phyloP scores from a whole-genome alignment of 2,888 invertebrate species.

The Pyrochroa serraticornis region DNA sequence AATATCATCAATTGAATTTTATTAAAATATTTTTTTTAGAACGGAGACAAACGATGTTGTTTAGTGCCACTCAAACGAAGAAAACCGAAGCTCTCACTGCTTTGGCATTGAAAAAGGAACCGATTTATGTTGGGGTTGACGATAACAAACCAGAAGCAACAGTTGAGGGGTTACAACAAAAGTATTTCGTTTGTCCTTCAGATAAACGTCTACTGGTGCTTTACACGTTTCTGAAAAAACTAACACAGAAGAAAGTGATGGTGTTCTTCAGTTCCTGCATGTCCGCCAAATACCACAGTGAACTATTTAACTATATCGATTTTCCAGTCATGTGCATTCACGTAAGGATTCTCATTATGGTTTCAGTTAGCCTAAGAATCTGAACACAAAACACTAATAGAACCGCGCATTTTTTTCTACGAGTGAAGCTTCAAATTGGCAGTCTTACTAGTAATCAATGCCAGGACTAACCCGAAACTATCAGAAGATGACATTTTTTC shows the following conservation, averaged over 20 bases:
- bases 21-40: slow-evolving; percentile 94
- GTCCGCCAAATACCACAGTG: slow-evolving; percentile 95
- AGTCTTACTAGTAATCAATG: no score
- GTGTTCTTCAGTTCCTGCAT: slow-evolving; percentile 98
- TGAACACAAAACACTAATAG: no score
- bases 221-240: slow-evolving; percentile 98
- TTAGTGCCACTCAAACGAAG: slow-evolving; percentile 94
- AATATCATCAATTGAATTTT: slow-evolving; percentile 62
- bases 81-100: slow-evolving; percentile 89
- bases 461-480: no score
- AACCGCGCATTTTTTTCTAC: no score
- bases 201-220: slow-evolving; percentile 93
- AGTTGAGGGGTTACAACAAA: slow-evolving; percentile 83
- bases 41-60: slow-evolving; percentile 93
- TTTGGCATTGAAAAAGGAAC: slow-evolving; percentile 91
- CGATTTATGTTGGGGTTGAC: slow-evolving; percentile 93
- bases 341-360: slow-evolving; percentile 74
- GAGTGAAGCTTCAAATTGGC: no score
- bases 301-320: slow-evolving; percentile 96
- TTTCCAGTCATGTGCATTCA: slow-evolving; percentile 95
- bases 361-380: no score
- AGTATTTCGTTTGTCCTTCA: slow-evolving; percentile 93
- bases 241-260: slow-evolving; percentile 93
- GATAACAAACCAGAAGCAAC: slow-evolving; percentile 84
- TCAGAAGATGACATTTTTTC: no score